These are phyloP conservation scores for Lamproptera curius DNA, from an alignment of 2,888 invertebrate genomes.

Conservation along the genomic window DNA sequence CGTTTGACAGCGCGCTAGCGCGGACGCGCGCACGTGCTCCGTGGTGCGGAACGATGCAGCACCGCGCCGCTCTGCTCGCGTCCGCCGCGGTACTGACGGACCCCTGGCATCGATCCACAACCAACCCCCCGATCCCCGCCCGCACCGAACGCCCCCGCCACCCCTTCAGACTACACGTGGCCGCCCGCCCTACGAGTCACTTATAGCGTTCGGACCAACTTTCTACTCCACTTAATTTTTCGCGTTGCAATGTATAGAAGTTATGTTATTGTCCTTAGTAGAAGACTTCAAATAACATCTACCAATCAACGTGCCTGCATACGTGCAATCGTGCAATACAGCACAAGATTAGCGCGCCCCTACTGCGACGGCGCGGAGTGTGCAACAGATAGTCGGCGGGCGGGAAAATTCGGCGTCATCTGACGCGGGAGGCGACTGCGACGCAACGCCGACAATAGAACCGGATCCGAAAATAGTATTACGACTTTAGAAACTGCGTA, in stretches of 20 bases:
- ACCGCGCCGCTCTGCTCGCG: slow-evolving; percentile 71
- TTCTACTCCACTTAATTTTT: neutral
- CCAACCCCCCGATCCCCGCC: slow-evolving; percentile 37
- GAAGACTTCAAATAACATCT: too few species aligned
- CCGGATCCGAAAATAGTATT: slow-evolving; percentile 59
- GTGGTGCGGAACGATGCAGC: slow-evolving; percentile 55
- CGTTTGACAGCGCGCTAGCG: slow-evolving; percentile 45
- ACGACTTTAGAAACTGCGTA: slow-evolving; percentile 58
- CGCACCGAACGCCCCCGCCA: slow-evolving; percentile 43
- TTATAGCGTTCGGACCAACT: slow-evolving; percentile 28
- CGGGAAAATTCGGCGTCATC: slow-evolving; percentile 66
- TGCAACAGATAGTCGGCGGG: slow-evolving; percentile 69
- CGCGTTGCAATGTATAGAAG: neutral
- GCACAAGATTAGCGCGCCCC: slow-evolving; percentile 34
- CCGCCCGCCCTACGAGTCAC: slow-evolving; percentile 29
- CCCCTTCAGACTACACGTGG: slow-evolving; percentile 33
- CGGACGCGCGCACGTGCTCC: slow-evolving; percentile 61
- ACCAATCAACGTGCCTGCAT: too few species aligned
- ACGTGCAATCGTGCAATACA: slow-evolving; percentile 33
- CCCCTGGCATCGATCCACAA: slow-evolving; percentile 27
- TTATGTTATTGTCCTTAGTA: too few species aligned
- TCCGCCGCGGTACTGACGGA: slow-evolving; percentile 67
- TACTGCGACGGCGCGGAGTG: slow-evolving; percentile 55
- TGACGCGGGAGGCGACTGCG: slow-evolving; percentile 37
- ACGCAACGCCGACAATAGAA: slow-evolving; percentile 47